Percentiles rank a stretch among this genome's conserved stretches.
phyloP scores from a whole-genome alignment of 2,113 vertebrate genomes.

The Cheilinus undulatus region DNA sequence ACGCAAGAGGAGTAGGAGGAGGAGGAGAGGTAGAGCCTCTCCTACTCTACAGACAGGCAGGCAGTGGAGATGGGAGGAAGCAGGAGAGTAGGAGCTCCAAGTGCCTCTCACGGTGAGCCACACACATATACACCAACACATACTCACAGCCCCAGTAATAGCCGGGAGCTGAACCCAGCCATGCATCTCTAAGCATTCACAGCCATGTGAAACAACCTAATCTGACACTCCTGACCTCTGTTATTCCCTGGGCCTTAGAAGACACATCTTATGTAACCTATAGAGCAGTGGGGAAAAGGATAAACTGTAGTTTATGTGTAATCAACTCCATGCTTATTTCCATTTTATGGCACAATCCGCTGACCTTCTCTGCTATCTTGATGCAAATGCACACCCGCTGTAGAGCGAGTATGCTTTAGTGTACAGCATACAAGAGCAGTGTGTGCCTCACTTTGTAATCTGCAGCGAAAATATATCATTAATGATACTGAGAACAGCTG shows the following conservation, averaged over 20 bases:
- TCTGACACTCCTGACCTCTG: constrained; percentile 72
- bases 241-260: constrained; percentile 54
- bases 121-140: constrained; percentile 28
- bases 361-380: constrained; percentile 37
- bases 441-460: neutral
- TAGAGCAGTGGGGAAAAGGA: constrained; percentile 22
- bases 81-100: constrained; percentile 47
- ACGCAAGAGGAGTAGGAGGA: constrained; percentile 46
- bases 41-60: constrained; percentile 49
- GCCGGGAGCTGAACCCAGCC: constrained; percentile 68
- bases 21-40: constrained; percentile 53
- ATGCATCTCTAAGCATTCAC: constrained; percentile 71
- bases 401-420: neutral
- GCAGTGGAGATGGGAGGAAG: constrained; percentile 56
- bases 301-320: constrained; percentile 45
- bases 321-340: constrained; percentile 44
- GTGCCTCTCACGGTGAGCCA: constrained; percentile 46
- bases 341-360: constrained; percentile 29
- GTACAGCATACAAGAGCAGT: constrained; percentile 1
- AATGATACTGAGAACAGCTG: neutral
- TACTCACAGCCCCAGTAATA: constrained; percentile 46
- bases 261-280: constrained; percentile 70
- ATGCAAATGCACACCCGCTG: constrained; percentile 23
- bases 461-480: constrained; percentile 1
- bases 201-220: constrained; percentile 70